A percentile compares a stretch with the other conserved stretches of the same genome.
Conservation (phyloP, 92 coral and sea anemone genomes). For the Paragorgia papillata region DNA sequence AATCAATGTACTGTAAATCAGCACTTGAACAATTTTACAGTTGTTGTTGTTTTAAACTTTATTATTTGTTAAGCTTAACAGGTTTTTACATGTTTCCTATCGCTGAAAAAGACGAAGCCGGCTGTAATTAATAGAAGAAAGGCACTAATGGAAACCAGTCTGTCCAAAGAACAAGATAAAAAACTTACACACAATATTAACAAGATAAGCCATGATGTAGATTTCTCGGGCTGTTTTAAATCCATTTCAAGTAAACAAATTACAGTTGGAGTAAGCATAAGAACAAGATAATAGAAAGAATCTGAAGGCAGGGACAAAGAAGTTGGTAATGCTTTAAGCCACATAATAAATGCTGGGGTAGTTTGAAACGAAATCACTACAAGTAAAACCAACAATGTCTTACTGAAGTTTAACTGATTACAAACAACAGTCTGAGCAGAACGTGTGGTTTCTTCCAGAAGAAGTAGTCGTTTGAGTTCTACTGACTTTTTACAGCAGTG, state of each 20-base stretch:
- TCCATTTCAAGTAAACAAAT: slow-evolving; percentile 17
- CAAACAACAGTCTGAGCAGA: background rate
- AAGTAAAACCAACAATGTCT: slow-evolving; percentile 3
- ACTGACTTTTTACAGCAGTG: background rate
- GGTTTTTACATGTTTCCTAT: background rate
- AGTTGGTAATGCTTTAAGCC: slow-evolving; percentile 28
- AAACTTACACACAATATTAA: slow-evolving; percentile 11
- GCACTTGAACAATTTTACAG: too few species aligned
- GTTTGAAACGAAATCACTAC: slow-evolving; percentile 21
- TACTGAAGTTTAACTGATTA: background rate
- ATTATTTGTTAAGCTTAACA: background rate
- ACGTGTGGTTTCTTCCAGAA: background rate
- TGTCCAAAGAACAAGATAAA: slow-evolving; percentile 4
- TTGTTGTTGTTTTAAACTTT: too few species aligned
- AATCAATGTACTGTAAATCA: too few species aligned
- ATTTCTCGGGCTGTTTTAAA: background rate
- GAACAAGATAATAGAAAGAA: slow-evolving; percentile 1
- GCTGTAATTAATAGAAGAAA: background rate
- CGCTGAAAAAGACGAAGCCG: background rate
- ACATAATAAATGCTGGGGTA: slow-evolving; percentile 21
- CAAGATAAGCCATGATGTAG: slow-evolving; percentile 3
- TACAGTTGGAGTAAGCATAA: slow-evolving; percentile 10
- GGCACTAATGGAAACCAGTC: background rate
- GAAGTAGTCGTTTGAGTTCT: background rate
- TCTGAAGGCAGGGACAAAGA: slow-evolving; percentile 27